phyloP scores from a whole-genome alignment of 2,113 vertebrate genomes.

The Misgurnus mizolepis region DNA sequence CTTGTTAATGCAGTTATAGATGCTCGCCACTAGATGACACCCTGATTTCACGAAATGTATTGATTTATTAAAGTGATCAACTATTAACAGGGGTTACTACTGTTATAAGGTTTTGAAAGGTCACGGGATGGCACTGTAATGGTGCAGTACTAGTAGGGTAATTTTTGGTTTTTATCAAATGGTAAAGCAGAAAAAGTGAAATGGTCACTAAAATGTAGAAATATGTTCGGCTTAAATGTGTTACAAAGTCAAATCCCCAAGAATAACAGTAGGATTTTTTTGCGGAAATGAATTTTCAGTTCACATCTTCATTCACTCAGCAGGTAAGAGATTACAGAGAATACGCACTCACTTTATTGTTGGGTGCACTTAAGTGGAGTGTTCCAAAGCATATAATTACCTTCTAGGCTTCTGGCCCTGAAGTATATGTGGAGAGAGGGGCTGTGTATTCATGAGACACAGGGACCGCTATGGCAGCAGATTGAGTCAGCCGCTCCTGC shows the following conservation, averaged over 20 bases:
- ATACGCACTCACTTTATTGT: slow-evolving; percentile 88
- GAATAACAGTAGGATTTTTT: slow-evolving; percentile 37
- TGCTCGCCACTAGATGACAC: slow-evolving; percentile 96
- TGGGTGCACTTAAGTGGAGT: slow-evolving; percentile 94
- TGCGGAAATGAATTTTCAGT: slow-evolving; percentile 23
- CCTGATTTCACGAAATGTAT: slow-evolving; percentile 82
- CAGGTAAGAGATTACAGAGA: slow-evolving; percentile 89
- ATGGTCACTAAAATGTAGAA: background rate
- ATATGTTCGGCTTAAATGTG: slow-evolving; percentile 6
- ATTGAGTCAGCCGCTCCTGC: slow-evolving; percentile 65
- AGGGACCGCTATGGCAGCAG: slow-evolving; percentile 42
- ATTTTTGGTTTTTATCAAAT: background rate
- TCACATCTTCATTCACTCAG: slow-evolving; percentile 71
- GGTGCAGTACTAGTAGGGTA: background rate
- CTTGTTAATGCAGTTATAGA: slow-evolving; percentile 80
- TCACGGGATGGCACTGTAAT: too few relatives aligned
- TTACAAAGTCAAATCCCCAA: slow-evolving; percentile 43
- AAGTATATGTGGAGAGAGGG: slow-evolving; percentile 84
- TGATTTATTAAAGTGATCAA: slow-evolving; percentile 70
- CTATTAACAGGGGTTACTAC: background rate
- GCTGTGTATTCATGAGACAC: slow-evolving; percentile 80
- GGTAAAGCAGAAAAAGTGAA: background rate
- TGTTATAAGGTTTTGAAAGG: background rate
- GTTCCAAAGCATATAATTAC: slow-evolving; percentile 93
- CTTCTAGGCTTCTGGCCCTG: slow-evolving; percentile 88